Conservation (phyloP, 92 coral and sea anemone species). For the Heteractis magnifica region DNA sequence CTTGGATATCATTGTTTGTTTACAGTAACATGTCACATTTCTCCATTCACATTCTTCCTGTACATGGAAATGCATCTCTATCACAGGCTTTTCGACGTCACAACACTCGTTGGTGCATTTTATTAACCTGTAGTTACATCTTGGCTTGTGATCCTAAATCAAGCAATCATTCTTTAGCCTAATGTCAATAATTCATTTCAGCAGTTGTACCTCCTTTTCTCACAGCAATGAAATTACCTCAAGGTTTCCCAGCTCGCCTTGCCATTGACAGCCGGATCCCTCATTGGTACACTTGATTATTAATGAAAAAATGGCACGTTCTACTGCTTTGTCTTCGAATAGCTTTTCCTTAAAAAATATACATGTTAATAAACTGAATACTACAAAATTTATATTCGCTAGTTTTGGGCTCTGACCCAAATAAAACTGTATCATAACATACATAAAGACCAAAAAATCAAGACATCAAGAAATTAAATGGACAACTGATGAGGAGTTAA, state of each 20-base stretch:
- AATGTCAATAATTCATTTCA: neutral
- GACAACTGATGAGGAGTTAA: too few species aligned
- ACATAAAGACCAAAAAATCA: too few species aligned
- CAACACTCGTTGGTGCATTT: neutral
- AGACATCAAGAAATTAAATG: too few species aligned
- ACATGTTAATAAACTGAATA: too few species aligned
- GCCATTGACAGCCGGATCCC: constrained; percentile 42
- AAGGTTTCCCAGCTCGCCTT: constrained; percentile 49
- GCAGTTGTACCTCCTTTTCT: neutral
- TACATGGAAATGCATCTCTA: neutral
- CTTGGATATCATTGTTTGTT: neutral
- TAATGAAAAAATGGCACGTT: constrained; percentile 50
- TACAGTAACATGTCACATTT: neutral
- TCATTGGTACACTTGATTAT: constrained; percentile 33
- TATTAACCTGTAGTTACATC: neutral
- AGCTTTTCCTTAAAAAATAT: constrained; percentile 5
- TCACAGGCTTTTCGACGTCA: neutral
- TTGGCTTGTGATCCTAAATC: neutral
- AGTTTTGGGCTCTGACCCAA: too few species aligned
- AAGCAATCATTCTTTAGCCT: neutral
- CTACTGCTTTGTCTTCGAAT: constrained; percentile 56
- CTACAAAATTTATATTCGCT: too few species aligned
- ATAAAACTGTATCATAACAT: too few species aligned
- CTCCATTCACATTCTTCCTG: constrained; percentile 16
- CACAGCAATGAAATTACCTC: constrained; percentile 34